Percentiles rank a stretch among this genome's conserved stretches.
These are phyloP conservation scores for Drosophila repletoides DNA, from an alignment of 1,140 invertebrate species.

Conservation along the genomic window DNA sequence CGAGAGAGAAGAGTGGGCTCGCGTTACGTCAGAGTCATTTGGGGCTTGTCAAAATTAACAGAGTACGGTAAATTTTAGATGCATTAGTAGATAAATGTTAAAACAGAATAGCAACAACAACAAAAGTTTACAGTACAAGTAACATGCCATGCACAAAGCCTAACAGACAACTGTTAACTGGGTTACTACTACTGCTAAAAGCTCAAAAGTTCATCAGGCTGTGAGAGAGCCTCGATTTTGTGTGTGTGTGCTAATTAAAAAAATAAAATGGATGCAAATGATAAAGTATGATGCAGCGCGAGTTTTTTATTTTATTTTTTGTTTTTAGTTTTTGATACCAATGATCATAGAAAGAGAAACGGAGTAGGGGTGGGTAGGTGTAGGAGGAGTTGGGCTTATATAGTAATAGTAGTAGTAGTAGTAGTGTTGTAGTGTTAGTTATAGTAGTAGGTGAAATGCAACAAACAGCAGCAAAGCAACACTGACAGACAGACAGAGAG, in stretches of 20 bases:
- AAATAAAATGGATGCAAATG: constrained; percentile 63
- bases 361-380: constrained; percentile 1
- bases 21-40: constrained; percentile 75
- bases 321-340: constrained; percentile 32
- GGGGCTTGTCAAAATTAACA: constrained; percentile 75
- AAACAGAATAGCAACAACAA: constrained; percentile 14
- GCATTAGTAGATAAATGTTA: constrained; percentile 60
- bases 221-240: constrained; percentile 48
- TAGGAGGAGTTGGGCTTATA: no score
- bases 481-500: neutral
- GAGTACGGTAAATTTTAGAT: constrained; percentile 45
- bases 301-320: constrained; percentile 20
- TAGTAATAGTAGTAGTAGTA: constrained; percentile 27
- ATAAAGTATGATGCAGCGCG: constrained; percentile 68
- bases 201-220: constrained; percentile 39
- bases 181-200: constrained; percentile 52
- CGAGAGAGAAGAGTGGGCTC: neutral
- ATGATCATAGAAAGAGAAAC: constrained; percentile 57
- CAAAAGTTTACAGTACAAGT: constrained; percentile 7
- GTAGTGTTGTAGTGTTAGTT: neutral
- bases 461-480: constrained; percentile 5
- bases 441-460: neutral
- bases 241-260: constrained; percentile 66
- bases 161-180: constrained; percentile 71
- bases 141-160: constrained; percentile 42